Conservation (phyloP, 2,888 invertebrate species). For the Pammene fasciana region DNA sequence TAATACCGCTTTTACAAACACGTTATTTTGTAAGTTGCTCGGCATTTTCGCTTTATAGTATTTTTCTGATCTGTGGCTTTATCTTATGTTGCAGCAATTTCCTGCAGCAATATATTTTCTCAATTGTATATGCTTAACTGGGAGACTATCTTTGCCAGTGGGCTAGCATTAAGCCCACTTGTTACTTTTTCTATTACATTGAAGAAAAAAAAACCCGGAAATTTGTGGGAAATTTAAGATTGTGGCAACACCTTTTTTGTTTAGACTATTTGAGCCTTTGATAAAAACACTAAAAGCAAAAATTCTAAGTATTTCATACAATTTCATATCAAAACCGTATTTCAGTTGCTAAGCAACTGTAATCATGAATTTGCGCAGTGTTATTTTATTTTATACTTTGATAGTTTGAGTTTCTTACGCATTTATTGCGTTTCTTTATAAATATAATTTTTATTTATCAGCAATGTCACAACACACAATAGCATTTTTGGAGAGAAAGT, state of each 20-base stretch:
- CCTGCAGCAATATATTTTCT: no score
- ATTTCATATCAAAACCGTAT: not conserved
- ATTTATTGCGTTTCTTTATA: not conserved
- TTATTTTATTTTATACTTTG: constrained; percentile 22
- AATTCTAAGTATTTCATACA: not conserved
- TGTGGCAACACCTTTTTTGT: not conserved
- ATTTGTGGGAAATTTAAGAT: not conserved
- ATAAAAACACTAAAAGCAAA: not conserved
- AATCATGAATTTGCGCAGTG: constrained; percentile 7
- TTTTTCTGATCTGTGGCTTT: no score
- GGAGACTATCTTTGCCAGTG: no score
- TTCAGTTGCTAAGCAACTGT: constrained; percentile 27
- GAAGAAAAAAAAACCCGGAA: not conserved
- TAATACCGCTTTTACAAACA: no score
- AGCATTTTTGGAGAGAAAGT: constrained; percentile 55
- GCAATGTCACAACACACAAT: constrained; percentile 21
- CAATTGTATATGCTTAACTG: no score
- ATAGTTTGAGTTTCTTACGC: not conserved
- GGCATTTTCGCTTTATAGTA: no score
- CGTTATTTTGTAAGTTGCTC: no score
- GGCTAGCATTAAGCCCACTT: no score
- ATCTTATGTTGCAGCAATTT: no score
- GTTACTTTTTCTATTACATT: no score
- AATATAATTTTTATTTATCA: not conserved
- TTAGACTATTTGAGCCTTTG: constrained; percentile 5